Evolutionary conservation across 2,888 invertebrate genomes (phyloP).

Genomic region (Andrena dorsata): DNA sequence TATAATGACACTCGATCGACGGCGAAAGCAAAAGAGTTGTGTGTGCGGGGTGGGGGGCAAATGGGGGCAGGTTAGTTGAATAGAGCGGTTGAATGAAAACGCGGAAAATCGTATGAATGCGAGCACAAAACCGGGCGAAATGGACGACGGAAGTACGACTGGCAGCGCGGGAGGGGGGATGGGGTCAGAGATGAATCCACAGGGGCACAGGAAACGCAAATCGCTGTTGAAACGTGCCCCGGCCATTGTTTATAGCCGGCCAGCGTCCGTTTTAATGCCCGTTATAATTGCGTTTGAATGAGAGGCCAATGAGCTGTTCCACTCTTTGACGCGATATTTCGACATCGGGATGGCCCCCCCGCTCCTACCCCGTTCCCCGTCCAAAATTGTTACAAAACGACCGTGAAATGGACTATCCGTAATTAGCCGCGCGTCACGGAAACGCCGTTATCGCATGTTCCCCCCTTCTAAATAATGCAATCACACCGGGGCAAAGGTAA

Average conservation of each 20-base stretch:
- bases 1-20: constrained; percentile 36
- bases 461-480: constrained; percentile 52
- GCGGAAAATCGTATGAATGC: constrained; percentile 5
- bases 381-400: constrained; percentile 49
- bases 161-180: neutral
- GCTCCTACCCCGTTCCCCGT: constrained; percentile 3
- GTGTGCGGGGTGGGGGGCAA: too few relatives aligned
- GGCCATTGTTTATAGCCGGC: constrained; percentile 46
- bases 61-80: constrained; percentile 13
- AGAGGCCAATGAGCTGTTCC: constrained; percentile 39
- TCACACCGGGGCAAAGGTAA: constrained; percentile 16
- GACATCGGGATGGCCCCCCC: constrained; percentile 19
- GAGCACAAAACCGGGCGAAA: constrained; percentile 23
- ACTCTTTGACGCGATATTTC: constrained; percentile 54
- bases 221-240: constrained; percentile 23
- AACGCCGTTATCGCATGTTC: constrained; percentile 43
- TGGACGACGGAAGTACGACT: neutral
- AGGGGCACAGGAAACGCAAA: constrained; percentile 30
- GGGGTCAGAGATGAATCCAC: constrained; percentile 16
- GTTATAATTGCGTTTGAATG: constrained; percentile 44
- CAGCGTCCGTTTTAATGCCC: constrained; percentile 48
- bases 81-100: constrained; percentile 27
- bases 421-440: constrained; percentile 38
- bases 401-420: constrained; percentile 31
- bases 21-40: too few relatives aligned